These are phyloP conservation scores for Camponotus fellah DNA, from an alignment of 2,888 invertebrate genomes.

Conservation along the genomic window DNA sequence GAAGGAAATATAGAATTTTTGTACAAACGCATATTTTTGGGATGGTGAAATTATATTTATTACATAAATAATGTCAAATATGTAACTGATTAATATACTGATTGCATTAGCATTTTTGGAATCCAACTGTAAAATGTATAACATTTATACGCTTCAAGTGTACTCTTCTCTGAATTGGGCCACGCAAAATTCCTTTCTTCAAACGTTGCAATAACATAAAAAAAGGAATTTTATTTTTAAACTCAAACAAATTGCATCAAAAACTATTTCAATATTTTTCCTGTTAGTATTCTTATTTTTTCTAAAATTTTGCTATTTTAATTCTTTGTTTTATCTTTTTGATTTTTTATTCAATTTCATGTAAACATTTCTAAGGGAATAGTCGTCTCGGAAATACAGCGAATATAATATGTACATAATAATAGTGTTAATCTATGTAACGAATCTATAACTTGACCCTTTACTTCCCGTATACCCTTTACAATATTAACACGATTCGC, in stretches of 20 bases:
- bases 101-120: slow-evolving; percentile 2
- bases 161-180: not conserved
- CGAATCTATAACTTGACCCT: slow-evolving; percentile 19
- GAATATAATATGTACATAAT: not conserved
- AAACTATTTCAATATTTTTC: not conserved
- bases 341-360: not conserved
- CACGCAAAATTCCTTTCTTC: not conserved
- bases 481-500: slow-evolving; percentile 36
- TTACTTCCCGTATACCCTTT: slow-evolving; percentile 22
- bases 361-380: no score
- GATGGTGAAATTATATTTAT: not conserved
- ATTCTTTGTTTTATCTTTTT: not conserved
- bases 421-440: slow-evolving; percentile 21
- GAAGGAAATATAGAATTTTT: not conserved
- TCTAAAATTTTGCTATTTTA: not conserved
- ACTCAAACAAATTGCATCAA: not conserved
- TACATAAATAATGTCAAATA: not conserved
- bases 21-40: not conserved
- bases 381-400: not conserved
- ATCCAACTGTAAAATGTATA: not conserved
- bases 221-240: not conserved
- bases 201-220: not conserved
- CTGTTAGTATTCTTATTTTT: not conserved
- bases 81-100: slow-evolving; percentile 20
- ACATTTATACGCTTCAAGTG: not conserved